phyloP scores from a whole-genome alignment of 2,888 invertebrate species.

The Cistogaster globosa region DNA sequence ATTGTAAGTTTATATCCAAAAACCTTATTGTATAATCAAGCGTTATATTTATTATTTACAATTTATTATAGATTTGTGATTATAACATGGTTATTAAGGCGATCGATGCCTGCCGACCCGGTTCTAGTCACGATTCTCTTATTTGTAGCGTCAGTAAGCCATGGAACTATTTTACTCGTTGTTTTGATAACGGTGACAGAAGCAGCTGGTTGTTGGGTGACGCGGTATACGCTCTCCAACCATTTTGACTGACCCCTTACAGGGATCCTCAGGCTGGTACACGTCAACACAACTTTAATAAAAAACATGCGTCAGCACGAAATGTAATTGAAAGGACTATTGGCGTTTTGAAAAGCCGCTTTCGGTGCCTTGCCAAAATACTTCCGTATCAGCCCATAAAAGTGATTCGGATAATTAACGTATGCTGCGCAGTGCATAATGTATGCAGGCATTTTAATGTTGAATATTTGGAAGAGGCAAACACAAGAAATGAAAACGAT shows the following conservation, averaged over 20 bases:
- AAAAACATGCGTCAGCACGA: conserved; percentile 38
- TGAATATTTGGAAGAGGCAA: too few species aligned
- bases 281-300: conserved; percentile 41
- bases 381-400: conserved; percentile 36
- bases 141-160: too few species aligned
- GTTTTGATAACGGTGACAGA: too few species aligned
- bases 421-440: too few species aligned
- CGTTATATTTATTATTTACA: too few species aligned
- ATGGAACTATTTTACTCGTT: too few species aligned
- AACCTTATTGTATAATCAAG: background rate
- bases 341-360: conserved; percentile 51
- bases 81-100: conserved; percentile 30
- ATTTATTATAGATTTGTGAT: background rate
- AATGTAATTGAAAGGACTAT: conserved; percentile 49
- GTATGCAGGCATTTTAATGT: too few species aligned
- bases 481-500: too few species aligned
- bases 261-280: conserved; percentile 18
- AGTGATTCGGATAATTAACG: background rate
- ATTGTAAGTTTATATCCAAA: too few species aligned
- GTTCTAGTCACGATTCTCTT: too few species aligned
- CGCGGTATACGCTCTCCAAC: too few species aligned
- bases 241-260: conserved; percentile 22
- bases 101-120: conserved; percentile 17
- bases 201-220: too few species aligned
- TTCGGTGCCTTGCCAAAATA: conserved; percentile 24